Conservation (phyloP, 2,888 invertebrate species). For the Andrena praecox region DNA sequence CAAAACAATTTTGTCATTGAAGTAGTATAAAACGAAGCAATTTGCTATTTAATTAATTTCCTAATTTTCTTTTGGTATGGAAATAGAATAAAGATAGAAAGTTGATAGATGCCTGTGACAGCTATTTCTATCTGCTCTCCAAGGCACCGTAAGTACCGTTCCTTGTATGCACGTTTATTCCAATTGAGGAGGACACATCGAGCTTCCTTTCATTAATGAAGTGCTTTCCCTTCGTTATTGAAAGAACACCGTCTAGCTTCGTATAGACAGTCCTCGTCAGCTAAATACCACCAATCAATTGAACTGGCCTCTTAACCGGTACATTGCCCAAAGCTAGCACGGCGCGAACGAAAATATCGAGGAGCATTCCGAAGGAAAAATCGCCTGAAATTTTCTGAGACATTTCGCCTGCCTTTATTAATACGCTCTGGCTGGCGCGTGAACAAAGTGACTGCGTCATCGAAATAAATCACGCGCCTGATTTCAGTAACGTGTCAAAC, state of each 20-base stretch:
- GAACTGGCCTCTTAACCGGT: slow-evolving; percentile 20
- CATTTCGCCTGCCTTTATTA: neutral
- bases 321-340: neutral
- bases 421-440: neutral
- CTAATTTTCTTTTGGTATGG: too few relatives aligned
- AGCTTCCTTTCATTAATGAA: neutral
- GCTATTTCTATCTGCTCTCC: too few relatives aligned
- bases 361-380: neutral
- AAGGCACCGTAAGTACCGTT: too few relatives aligned
- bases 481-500: slow-evolving; percentile 14
- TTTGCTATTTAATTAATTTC: too few relatives aligned
- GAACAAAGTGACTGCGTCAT: slow-evolving; percentile 25
- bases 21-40: too few relatives aligned
- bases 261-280: slow-evolving; percentile 10
- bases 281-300: slow-evolving; percentile 33
- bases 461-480: slow-evolving; percentile 45
- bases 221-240: slow-evolving; percentile 4
- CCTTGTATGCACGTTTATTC: neutral
- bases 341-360: neutral
- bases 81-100: too few relatives aligned
- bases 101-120: too few relatives aligned
- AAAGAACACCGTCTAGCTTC: neutral
- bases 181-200: too few relatives aligned
- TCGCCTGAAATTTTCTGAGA: neutral
- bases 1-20: too few relatives aligned